Percentiles rank a stretch among this genome's conserved stretches.
These are phyloP conservation scores for Steatocranus sp. DNA, from an alignment of 2,797 vertebrate genomes.

Conservation along the genomic window DNA sequence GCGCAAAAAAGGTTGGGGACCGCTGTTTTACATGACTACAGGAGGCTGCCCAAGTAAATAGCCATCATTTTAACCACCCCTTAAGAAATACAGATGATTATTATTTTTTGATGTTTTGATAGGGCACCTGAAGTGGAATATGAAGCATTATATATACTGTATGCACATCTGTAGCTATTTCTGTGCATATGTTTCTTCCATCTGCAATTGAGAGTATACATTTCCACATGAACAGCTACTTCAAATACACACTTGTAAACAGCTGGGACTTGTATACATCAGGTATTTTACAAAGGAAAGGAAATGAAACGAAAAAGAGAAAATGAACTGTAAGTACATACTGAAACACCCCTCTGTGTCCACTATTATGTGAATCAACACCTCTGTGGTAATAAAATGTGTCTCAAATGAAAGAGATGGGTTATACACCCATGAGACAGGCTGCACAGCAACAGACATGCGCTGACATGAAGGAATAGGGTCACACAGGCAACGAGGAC, in stretches of 20 bases:
- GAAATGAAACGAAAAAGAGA: background rate
- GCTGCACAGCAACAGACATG: background rate
- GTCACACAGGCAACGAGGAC: constrained; percentile 4
- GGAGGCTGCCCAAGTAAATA: background rate
- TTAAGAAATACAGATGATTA: background rate
- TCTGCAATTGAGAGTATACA: background rate
- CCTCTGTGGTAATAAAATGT: background rate
- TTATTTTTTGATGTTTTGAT: background rate
- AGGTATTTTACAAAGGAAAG: background rate
- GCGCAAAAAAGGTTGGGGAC: no score
- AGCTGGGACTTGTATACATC: background rate
- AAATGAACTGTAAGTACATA: background rate
- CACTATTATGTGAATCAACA: constrained; percentile 1
- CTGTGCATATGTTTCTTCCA: constrained; percentile 8
- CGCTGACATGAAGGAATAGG: constrained; percentile 34
- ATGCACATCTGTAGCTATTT: constrained; percentile 2
- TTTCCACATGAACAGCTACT: background rate
- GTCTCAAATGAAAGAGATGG: background rate
- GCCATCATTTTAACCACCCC: background rate
- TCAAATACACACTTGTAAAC: background rate
- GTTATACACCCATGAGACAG: background rate
- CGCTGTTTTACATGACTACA: background rate
- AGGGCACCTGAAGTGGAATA: background rate
- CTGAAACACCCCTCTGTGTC: background rate
- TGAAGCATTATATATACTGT: background rate